Evolutionary conservation across 92 coral and sea anemone genomes (phyloP).

Genomic region (Siderastrea siderea): DNA sequence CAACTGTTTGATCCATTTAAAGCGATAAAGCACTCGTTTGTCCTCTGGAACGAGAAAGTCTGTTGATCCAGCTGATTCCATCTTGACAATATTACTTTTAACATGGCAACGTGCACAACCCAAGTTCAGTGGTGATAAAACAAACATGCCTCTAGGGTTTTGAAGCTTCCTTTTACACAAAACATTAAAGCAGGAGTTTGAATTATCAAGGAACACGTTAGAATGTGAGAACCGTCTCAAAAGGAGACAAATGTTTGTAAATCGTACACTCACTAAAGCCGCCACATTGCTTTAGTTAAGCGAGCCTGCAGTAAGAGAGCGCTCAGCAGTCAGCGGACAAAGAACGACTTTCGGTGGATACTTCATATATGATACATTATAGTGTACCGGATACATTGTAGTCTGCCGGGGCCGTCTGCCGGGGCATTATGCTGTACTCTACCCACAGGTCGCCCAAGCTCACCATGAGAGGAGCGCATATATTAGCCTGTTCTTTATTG

Average conservation of each 20-base stretch:
- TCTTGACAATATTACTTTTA: not conserved
- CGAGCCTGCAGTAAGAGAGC: too few relatives aligned
- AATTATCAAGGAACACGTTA: not conserved
- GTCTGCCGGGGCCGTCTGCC: too few relatives aligned
- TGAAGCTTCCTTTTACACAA: not conserved
- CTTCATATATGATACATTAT: too few relatives aligned
- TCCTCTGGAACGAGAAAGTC: conserved; percentile 1
- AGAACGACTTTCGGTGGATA: too few relatives aligned
- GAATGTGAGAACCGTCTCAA: not conserved
- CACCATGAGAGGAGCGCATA: too few relatives aligned
- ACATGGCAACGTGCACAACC: conserved; percentile 1
- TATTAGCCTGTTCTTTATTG: too few relatives aligned
- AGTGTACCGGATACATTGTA: too few relatives aligned
- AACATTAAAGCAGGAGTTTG: not conserved
- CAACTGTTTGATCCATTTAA: conserved; percentile 83
- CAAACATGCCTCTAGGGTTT: not conserved
- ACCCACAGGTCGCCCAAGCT: too few relatives aligned
- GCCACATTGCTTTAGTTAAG: too few relatives aligned
- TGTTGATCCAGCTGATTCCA: not conserved
- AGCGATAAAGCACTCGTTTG: conserved; percentile 69
- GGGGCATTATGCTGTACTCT: too few relatives aligned
- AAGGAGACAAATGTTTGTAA: not conserved
- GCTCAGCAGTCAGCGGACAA: too few relatives aligned
- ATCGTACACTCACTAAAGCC: not conserved
- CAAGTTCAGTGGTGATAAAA: not conserved